These are phyloP conservation scores for Chymomyza caudatula DNA, from an alignment of 2,888 invertebrate species.

Conservation along the genomic window DNA sequence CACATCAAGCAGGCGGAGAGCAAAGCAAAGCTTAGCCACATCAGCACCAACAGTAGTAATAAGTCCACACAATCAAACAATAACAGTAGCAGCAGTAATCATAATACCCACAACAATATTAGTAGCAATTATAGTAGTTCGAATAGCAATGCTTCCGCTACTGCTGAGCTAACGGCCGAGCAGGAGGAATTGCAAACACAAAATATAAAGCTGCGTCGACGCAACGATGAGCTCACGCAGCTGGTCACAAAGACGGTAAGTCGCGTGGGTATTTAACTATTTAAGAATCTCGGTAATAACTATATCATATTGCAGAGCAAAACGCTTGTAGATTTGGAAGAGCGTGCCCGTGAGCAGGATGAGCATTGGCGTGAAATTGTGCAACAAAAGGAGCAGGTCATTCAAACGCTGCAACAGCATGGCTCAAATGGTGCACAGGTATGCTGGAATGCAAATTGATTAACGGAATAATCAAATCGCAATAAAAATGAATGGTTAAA, in stretches of 20 bases:
- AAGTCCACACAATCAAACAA: constrained; percentile 74
- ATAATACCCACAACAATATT: constrained; percentile 64
- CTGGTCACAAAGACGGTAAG: constrained; percentile 88
- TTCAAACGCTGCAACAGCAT: constrained; percentile 74
- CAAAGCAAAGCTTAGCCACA: constrained; percentile 36
- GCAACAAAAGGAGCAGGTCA: constrained; percentile 75
- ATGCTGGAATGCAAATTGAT: too few relatives aligned
- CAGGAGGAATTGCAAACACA: constrained; percentile 80
- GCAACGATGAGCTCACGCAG: constrained; percentile 85
- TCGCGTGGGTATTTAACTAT: constrained; percentile 34
- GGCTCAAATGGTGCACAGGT: constrained; percentile 76
- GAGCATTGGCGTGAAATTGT: constrained; percentile 77
- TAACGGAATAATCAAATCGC: too few relatives aligned
- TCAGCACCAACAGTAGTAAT: constrained; percentile 66
- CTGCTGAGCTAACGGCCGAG: constrained; percentile 51
- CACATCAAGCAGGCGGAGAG: constrained; percentile 68
- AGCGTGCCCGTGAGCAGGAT: constrained; percentile 76
- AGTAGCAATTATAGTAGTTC: constrained; percentile 73
- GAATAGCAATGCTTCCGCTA: constrained; percentile 62
- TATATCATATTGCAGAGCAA: constrained; percentile 64
- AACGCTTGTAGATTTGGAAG: constrained; percentile 76
- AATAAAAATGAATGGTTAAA: too few relatives aligned
- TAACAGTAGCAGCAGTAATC: constrained; percentile 52
- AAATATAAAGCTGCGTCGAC: constrained; percentile 82
- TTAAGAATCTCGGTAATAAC: not conserved